Conservation (phyloP, 2,113 vertebrate species). For the Pipra filicauda region DNA sequence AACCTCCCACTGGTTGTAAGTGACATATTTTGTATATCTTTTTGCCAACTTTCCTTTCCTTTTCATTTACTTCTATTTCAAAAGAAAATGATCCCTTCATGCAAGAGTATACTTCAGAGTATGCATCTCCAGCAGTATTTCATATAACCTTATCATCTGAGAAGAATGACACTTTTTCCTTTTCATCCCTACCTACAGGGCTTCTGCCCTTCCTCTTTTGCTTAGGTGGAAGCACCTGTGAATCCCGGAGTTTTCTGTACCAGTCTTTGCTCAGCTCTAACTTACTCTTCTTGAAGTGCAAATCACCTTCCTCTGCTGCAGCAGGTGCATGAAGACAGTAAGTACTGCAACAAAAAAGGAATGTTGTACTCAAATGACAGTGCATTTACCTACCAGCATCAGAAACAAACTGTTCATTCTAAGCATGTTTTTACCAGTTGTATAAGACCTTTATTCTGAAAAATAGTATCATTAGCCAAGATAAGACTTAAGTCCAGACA, state of each 20-base stretch:
- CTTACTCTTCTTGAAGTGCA: conserved; percentile 1
- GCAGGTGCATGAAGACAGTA: not conserved
- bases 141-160: not conserved
- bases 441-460: not conserved
- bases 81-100: not conserved
- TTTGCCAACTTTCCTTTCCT: not conserved
- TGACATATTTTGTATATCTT: not conserved
- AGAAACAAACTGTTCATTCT: not conserved
- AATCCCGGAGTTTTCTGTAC: not conserved
- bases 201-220: not conserved
- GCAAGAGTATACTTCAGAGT: not conserved
- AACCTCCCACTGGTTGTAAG: not conserved
- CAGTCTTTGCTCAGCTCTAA: not conserved
- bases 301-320: conserved; percentile 22
- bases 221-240: not conserved
- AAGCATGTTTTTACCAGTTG: not conserved
- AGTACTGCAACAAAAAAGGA: conserved; percentile 8
- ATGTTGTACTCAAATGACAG: not conserved
- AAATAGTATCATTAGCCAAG: not conserved
- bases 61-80: not conserved
- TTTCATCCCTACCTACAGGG: not conserved
- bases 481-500: not conserved
- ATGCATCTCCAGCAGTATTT: not conserved
- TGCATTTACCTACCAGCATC: not conserved
- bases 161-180: not conserved